Evolutionary conservation across 2,888 invertebrate species (phyloP), one percentile per base, ranked within the genome.

Genomic region (Yponomeuta cagnagella): DNA sequence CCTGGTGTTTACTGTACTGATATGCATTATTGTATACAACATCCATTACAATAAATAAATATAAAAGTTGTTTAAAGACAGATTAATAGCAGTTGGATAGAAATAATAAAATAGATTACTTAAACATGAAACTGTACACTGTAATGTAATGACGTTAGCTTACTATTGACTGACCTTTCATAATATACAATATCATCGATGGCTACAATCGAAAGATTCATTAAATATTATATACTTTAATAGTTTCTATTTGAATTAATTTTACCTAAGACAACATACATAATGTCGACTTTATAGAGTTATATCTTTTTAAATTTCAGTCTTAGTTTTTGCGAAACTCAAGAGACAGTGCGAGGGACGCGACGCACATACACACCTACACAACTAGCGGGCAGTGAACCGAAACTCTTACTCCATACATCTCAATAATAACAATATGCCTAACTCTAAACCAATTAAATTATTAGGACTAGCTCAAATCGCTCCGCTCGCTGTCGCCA

Each of bases 51-150:
- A 58, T 82, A 86, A 88, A 89, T 83, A 83, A 90, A 92, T 91
- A 91, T 91, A 91, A 91, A 92, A 92, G 91, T 92, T 91, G 91
- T 92, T 91, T 91, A 91, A 91, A 90, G 86, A 90, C 89, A 89
- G 86, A 86, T 83, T 80, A 77, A 80, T 85, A 88, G 89, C 88
- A 83, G 89, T 87, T 85, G 90, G 87, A 88, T 87, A 90, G 83
- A 89, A 89, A 88, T 87, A 80, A 87, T 87, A 82, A 80, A 82
- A 83, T 86, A 86, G 87, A 86, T 88, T 85, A 86, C 87, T 86
- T 88, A 86, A 82, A 87, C 80, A 83, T 83, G 86, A 86, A 82
- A 89, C 88, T 85, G 85, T 88, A 89, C 89, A 89, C 82, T 84
- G 88, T 87, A 84, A 82, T 85, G 89, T 87, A 84, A 72, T 85